These are phyloP conservation scores for Pipistrellus pygmaeus DNA, from an alignment of 2,797 vertebrate species.

Conservation along the genomic window DNA sequence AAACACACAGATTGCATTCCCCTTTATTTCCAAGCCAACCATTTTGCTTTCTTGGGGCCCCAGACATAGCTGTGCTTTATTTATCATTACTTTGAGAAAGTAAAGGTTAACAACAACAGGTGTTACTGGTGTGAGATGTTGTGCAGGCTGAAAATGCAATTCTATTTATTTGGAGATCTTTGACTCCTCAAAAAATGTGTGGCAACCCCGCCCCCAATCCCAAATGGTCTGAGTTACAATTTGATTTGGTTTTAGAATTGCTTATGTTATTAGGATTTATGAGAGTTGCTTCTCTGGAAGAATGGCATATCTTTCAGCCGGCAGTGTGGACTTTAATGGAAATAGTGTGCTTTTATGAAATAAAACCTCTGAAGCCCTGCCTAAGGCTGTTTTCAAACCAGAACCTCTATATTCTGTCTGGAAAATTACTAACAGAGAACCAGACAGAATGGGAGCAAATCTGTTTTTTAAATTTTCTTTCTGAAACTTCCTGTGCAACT, in stretches of 20 bases:
- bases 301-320: not conserved
- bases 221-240: not conserved
- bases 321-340: not conserved
- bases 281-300: constrained; percentile 51
- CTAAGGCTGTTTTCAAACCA: constrained; percentile 3
- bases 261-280: not conserved
- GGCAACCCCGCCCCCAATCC: not conserved
- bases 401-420: constrained; percentile 35
- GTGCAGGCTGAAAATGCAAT: not conserved
- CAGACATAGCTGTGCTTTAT: not conserved
- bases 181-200: constrained; percentile 5
- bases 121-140: constrained; percentile 18
- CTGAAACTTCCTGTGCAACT: constrained; percentile 71
- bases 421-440: constrained; percentile 77
- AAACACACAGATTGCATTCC: constrained; percentile 49
- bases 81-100: constrained; percentile 50
- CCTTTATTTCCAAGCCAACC: constrained; percentile 63
- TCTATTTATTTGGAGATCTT: constrained; percentile 63
- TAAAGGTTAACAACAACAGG: constrained; percentile 6
- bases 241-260: constrained; percentile 56
- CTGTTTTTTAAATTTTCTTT: constrained; percentile 76
- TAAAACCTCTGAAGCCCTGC: constrained; percentile 23
- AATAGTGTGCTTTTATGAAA: constrained; percentile 33
- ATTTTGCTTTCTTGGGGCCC: constrained; percentile 46
- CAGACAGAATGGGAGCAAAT: constrained; percentile 48